phyloP scores from a whole-genome alignment of 1,140 invertebrate genomes.

The Sycophila sp. region DNA sequence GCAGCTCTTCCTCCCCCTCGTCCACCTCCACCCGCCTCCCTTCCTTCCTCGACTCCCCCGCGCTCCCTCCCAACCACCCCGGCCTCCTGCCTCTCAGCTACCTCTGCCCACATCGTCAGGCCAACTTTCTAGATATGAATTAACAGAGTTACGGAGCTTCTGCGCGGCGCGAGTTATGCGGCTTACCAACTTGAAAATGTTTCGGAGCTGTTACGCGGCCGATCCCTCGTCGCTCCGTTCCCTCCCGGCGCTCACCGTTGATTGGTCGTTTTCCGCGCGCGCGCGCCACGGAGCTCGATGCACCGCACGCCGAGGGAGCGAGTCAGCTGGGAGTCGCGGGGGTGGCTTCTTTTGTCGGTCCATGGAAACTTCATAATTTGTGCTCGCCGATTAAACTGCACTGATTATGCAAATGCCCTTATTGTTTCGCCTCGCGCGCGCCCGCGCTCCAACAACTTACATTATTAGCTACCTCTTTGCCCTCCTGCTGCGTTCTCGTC shows the following conservation, averaged over 20 bases:
- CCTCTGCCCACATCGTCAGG: constrained; percentile 35
- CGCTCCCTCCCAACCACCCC: constrained; percentile 37
- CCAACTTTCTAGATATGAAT: constrained; percentile 65
- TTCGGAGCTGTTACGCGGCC: constrained; percentile 38
- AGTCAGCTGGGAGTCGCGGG: neutral
- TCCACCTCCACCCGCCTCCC: constrained; percentile 36
- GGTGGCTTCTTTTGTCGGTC: neutral
- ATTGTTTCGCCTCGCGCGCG: neutral
- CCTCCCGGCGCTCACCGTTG: neutral
- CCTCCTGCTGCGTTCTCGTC: neutral
- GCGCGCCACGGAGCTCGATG: too few relatives aligned
- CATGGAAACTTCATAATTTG: constrained; percentile 22
- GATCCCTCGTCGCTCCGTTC: neutral
- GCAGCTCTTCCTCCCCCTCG: constrained; percentile 38
- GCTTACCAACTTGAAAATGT: constrained; percentile 61
- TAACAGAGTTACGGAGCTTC: constrained; percentile 65
- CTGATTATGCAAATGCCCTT: constrained; percentile 34
- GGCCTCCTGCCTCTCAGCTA: constrained; percentile 41
- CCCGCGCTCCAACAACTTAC: neutral
- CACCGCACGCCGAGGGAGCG: too few relatives aligned
- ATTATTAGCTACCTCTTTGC: constrained; percentile 5
- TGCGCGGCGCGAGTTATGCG: constrained; percentile 57
- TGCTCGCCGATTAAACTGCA: constrained; percentile 2
- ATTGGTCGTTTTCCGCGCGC: constrained; percentile 16
- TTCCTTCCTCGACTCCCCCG: constrained; percentile 31